phyloP scores from a whole-genome alignment of 2,888 invertebrate species.

The Metallyticus violacea region DNA sequence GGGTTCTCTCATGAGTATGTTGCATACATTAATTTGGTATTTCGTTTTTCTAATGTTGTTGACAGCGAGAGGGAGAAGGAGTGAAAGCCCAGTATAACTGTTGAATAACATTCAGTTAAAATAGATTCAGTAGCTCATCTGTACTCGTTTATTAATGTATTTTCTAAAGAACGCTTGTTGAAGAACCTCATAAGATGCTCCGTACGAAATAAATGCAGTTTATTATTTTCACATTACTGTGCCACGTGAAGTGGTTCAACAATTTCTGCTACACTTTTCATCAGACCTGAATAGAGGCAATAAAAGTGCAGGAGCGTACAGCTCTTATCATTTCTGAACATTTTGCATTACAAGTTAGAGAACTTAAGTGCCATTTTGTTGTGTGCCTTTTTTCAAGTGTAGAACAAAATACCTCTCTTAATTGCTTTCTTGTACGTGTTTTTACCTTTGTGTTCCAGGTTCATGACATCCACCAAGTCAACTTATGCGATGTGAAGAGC shows the following conservation, averaged over 20 bases:
- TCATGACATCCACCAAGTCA: no score
- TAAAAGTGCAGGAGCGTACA: not conserved
- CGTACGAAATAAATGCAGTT: not conserved
- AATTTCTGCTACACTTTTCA: not conserved
- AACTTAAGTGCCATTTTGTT: not conserved
- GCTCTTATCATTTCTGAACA: not conserved
- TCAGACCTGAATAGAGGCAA: not conserved
- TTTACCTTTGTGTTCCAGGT: not conserved
- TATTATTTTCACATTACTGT: not conserved
- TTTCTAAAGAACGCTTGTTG: not conserved
- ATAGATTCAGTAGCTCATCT: not conserved
- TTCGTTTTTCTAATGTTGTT: no score
- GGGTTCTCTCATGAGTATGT: no score
- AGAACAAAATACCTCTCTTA: not conserved
- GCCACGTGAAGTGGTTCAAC: not conserved
- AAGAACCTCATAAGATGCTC: not conserved
- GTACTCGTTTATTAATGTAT: not conserved
- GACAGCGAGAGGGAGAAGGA: no score
- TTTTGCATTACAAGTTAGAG: not conserved
- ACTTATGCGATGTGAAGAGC: no score
- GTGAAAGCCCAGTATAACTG: not conserved
- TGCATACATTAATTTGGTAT: no score
- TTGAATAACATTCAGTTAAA: not conserved
- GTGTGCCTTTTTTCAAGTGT: no score
- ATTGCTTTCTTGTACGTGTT: not conserved